Percentiles rank a stretch among this genome's conserved stretches.
These are phyloP conservation scores for Piprites chloris DNA, from an alignment of 2,113 vertebrate species.

Conservation along the genomic window DNA sequence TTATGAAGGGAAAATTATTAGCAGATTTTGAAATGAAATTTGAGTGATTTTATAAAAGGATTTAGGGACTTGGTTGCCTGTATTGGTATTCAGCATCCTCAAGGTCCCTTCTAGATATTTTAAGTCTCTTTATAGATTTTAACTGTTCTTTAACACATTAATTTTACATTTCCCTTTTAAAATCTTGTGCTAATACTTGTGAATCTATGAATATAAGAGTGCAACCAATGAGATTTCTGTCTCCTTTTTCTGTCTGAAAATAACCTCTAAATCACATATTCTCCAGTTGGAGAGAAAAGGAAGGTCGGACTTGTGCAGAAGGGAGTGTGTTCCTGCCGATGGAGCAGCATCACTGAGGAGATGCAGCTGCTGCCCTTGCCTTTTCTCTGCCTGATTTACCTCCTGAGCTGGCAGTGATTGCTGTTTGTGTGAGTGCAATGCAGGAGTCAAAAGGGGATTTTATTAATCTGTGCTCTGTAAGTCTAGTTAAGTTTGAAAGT, in stretches of 20 bases:
- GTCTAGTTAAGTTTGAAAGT: not conserved
- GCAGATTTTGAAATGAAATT: conserved; percentile 7
- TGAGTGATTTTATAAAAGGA: conserved; percentile 2
- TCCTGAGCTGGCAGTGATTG: not conserved
- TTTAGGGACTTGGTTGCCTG: not conserved
- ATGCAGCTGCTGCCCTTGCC: not conserved
- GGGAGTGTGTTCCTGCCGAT: not conserved
- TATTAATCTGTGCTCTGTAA: not conserved
- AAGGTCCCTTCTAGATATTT: not conserved
- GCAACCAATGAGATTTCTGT: not conserved
- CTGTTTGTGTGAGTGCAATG: no score
- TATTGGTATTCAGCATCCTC: not conserved
- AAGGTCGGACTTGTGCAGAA: not conserved
- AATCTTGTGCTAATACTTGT: not conserved
- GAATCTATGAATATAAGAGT: not conserved
- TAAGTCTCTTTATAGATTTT: not conserved
- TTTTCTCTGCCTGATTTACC: not conserved
- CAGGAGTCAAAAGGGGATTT: not conserved
- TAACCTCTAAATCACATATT: not conserved
- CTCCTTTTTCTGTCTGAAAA: not conserved
- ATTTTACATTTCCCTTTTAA: not conserved
- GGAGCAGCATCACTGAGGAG: not conserved
- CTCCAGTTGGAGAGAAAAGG: not conserved
- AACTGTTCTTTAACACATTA: not conserved
- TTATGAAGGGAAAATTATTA: not conserved